A percentile compares a stretch with the other conserved stretches of the same genome.
Evolutionary conservation across 2,797 vertebrate genomes (phyloP).

Genomic region (Chaetophractus vellerosus): DNA sequence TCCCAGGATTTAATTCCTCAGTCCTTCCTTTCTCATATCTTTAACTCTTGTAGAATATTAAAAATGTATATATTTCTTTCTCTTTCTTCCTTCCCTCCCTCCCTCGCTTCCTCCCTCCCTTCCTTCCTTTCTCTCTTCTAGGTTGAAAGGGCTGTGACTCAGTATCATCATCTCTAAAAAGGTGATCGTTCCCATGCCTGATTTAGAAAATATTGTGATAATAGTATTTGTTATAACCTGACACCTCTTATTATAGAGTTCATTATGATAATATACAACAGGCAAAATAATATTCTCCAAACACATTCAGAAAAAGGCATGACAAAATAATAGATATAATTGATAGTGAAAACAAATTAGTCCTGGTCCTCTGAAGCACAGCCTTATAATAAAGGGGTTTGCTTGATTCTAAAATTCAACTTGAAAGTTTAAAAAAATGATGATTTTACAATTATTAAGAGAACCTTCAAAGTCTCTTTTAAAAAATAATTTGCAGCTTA

Average conservation of each 20-base stretch:
- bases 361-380: not conserved
- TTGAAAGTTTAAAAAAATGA: slow-evolving; percentile 36
- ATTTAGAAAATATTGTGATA: not conserved
- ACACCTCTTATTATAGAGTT: slow-evolving; percentile 52
- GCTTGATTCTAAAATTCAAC: slow-evolving; percentile 18
- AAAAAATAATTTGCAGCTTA: slow-evolving; percentile 50
- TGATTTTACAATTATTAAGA: slow-evolving; percentile 36
- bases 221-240: not conserved
- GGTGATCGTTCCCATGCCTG: not conserved
- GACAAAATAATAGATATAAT: slow-evolving; percentile 7
- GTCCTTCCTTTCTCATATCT: not conserved
- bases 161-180: not conserved
- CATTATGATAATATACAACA: not conserved
- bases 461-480: not conserved
- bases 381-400: not conserved
- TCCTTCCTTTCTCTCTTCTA: not conserved
- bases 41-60: slow-evolving; percentile 5
- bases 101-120: no score
- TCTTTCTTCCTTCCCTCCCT: no score
- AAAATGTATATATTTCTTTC: not conserved
- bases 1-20: slow-evolving; percentile 25
- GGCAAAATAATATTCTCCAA: not conserved
- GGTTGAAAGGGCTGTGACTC: slow-evolving; percentile 35
- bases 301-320: not conserved
- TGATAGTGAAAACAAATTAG: not conserved